Evolutionary conservation across 2,113 vertebrate species (phyloP).

Genomic region (Megalops atlanticus): DNA sequence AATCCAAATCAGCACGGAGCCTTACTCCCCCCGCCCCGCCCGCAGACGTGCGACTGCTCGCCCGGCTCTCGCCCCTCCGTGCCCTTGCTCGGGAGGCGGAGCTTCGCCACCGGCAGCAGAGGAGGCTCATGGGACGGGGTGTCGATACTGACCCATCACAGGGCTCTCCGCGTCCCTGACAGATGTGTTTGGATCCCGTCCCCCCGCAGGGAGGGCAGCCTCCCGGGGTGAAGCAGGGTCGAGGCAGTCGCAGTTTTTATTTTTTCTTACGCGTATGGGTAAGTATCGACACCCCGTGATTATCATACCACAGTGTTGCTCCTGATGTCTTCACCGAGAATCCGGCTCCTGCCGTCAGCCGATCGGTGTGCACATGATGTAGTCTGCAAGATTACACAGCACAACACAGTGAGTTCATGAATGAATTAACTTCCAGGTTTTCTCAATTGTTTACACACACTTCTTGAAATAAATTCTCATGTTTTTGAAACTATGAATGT

Average conservation of each 20-base stretch:
- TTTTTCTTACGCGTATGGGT: background rate
- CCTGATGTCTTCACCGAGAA: too few relatives aligned
- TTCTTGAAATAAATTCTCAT: too few relatives aligned
- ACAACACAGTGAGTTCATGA: too few relatives aligned
- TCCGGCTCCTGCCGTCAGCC: too few relatives aligned
- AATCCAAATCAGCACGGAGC: constrained; percentile 40
- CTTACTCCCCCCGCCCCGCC: background rate
- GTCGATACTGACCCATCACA: background rate
- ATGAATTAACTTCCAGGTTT: too few relatives aligned
- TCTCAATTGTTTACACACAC: too few relatives aligned
- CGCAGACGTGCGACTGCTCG: too few relatives aligned
- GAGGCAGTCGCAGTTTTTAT: background rate
- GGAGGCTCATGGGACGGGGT: background rate
- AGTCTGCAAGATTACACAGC: too few relatives aligned
- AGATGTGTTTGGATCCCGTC: background rate
- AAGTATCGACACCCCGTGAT: too few relatives aligned
- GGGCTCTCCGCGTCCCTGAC: background rate
- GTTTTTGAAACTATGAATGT: too few relatives aligned
- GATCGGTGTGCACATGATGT: too few relatives aligned
- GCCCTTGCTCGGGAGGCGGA: background rate
- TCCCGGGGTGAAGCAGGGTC: background rate
- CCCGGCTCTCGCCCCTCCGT: background rate
- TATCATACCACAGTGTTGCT: too few relatives aligned
- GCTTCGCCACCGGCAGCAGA: background rate
- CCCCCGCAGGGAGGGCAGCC: background rate